These are phyloP conservation scores for Perognathus longimembris DNA, from an alignment of 2,113 vertebrate genomes.

Conservation along the genomic window DNA sequence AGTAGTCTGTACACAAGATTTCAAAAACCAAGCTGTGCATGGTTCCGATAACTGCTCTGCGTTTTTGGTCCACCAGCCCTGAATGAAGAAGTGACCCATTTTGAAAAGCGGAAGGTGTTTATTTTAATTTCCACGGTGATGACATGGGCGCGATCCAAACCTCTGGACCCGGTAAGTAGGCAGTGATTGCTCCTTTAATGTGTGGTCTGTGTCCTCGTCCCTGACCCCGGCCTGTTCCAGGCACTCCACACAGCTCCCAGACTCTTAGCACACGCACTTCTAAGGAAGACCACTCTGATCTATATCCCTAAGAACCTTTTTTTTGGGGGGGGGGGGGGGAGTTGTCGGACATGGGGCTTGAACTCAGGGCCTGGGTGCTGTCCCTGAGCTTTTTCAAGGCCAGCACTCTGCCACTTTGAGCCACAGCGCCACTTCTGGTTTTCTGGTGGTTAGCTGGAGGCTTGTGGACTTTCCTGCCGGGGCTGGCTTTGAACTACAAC, in stretches of 20 bases:
- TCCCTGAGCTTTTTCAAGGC: background rate
- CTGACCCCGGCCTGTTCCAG: rapidly evolving
- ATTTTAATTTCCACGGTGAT: constrained; percentile 95
- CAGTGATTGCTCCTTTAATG: background rate
- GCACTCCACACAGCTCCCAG: rapidly evolving
- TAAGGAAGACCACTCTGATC: no score
- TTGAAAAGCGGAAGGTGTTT: constrained; percentile 90
- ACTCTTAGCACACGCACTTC: background rate
- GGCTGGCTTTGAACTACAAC: no score
- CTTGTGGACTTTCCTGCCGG: no score
- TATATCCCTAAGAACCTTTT: background rate
- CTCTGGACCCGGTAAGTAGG: constrained; percentile 89
- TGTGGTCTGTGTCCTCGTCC: no score
- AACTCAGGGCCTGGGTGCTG: no score
- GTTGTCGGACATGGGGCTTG: no score
- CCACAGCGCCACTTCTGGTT: no score
- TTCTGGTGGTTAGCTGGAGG: no score
- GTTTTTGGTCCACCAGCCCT: constrained; percentile 87
- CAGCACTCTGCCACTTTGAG: background rate
- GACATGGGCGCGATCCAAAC: constrained; percentile 93
- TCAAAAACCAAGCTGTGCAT: background rate
- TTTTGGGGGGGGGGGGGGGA: background rate
- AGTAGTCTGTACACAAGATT: rapidly evolving
- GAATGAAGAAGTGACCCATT: constrained; percentile 84
- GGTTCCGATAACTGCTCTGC: background rate